These are phyloP conservation scores for Sorex araneus DNA, from an alignment of 2,113 vertebrate species.

Conservation along the genomic window DNA sequence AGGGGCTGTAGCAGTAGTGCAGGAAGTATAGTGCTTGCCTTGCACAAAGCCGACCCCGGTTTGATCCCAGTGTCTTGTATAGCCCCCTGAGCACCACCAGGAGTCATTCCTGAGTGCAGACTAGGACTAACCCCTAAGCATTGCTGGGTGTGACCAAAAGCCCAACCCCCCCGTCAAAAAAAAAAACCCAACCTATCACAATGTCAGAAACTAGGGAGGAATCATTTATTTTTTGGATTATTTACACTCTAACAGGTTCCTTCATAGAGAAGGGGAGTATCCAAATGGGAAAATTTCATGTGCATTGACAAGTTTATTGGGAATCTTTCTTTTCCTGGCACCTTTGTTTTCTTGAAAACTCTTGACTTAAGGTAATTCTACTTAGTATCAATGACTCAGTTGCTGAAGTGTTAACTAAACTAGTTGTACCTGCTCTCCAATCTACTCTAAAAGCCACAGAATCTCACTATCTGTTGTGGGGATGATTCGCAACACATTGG, in stretches of 20 bases:
- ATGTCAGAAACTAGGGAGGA: not conserved
- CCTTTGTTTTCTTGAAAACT: not conserved
- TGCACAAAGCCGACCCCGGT: too few species aligned
- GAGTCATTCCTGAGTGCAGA: too few species aligned
- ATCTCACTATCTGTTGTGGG: not conserved
- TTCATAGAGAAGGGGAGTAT: not conserved
- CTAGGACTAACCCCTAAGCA: too few species aligned
- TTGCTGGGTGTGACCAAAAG: too few species aligned
- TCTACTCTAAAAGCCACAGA: constrained; percentile 27
- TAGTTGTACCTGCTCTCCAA: constrained; percentile 62
- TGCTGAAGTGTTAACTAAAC: constrained; percentile 52
- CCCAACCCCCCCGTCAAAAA: too few species aligned
- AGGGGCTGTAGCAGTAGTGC: too few species aligned
- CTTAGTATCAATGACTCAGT: constrained; percentile 56
- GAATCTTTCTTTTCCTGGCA: not conserved
- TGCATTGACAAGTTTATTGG: not conserved
- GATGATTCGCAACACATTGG: constrained; percentile 51
- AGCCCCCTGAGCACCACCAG: too few species aligned
- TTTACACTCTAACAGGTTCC: not conserved
- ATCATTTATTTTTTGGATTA: not conserved
- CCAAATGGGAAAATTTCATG: not conserved
- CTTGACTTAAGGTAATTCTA: constrained; percentile 8
- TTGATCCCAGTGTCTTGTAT: too few species aligned
- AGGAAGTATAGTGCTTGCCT: too few species aligned
- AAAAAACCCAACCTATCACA: too few species aligned